phyloP scores from a whole-genome alignment of 2,888 invertebrate genomes.

The Tipula confusa region DNA sequence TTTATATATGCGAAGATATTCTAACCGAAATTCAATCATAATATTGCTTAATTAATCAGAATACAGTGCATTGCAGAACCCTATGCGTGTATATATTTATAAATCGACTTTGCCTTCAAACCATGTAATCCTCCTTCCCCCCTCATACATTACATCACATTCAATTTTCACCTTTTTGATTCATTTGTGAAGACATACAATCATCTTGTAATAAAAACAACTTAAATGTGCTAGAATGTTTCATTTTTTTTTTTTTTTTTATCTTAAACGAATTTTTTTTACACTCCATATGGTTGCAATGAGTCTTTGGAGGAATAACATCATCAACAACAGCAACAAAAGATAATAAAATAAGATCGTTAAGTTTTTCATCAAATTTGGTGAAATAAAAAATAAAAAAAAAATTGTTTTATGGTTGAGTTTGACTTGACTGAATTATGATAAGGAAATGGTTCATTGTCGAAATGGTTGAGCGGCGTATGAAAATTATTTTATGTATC shows the following conservation, averaged over 20 bases:
- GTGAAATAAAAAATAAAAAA: not conserved
- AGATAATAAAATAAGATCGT: not conserved
- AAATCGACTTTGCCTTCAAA: not conserved
- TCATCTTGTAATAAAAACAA: not conserved
- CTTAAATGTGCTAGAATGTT: constrained; percentile 1
- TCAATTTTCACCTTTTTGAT: not conserved
- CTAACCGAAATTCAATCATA: not conserved
- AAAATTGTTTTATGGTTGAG: not conserved
- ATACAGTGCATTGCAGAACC: not conserved
- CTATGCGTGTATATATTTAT: not conserved
- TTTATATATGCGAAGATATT: not conserved
- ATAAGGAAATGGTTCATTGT: not conserved
- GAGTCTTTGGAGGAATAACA: not conserved
- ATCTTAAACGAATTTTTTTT: not conserved
- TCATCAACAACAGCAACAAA: not conserved
- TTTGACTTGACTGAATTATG: not conserved
- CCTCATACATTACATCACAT: not conserved
- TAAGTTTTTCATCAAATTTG: constrained; percentile 13
- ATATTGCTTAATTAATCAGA: not conserved
- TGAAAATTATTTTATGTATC: not conserved
- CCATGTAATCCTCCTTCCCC: not conserved
- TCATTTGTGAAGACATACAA: not conserved
- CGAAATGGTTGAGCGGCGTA: not conserved
- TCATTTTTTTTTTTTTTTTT: not conserved
- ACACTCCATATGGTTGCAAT: constrained; percentile 20